A percentile compares a stretch with the other conserved stretches of the same genome.
Conservation (phyloP, 2,113 vertebrate genomes). For the Zosterops borbonicus region DNA sequence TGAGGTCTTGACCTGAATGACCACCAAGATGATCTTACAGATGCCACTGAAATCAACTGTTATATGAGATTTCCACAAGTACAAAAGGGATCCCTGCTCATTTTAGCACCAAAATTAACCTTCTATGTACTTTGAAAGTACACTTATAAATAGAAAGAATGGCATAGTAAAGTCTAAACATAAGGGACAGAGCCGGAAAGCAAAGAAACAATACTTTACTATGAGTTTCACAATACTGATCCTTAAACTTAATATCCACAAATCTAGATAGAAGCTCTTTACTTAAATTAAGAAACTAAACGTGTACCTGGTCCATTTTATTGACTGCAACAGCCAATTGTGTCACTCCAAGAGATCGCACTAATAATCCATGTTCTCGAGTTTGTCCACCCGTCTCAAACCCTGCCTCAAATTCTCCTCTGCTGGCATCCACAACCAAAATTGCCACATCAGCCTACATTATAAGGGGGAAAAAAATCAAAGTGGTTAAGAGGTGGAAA, state of each 20-base stretch:
- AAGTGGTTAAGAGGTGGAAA: neutral
- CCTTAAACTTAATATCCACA: neutral
- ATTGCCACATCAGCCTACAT: constrained; percentile 92
- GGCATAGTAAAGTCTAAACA: neutral
- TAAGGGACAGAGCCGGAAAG: neutral
- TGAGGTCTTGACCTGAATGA: neutral
- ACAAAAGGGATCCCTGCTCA: neutral
- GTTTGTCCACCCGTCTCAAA: constrained; percentile 97
- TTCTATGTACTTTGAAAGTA: neutral
- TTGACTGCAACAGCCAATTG: constrained; percentile 95
- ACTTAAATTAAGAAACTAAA: neutral
- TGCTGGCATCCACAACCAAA: constrained; percentile 93
- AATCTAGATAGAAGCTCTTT: neutral
- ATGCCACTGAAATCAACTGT: neutral
- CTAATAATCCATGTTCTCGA: constrained; percentile 92
- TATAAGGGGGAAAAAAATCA: neutral
- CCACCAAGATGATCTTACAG: neutral
- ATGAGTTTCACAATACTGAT: neutral
- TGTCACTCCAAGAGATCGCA: constrained; percentile 96
- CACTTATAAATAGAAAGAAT: neutral
- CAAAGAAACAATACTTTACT: neutral
- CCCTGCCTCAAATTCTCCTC: constrained; percentile 96
- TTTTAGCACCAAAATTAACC: neutral
- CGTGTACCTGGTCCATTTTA: constrained; percentile 95
- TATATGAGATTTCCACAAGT: neutral